Evolutionary conservation across 2,888 invertebrate species (phyloP), one percentile per base, ranked within the genome.

Genomic region (Microdon myrmicae): DNA sequence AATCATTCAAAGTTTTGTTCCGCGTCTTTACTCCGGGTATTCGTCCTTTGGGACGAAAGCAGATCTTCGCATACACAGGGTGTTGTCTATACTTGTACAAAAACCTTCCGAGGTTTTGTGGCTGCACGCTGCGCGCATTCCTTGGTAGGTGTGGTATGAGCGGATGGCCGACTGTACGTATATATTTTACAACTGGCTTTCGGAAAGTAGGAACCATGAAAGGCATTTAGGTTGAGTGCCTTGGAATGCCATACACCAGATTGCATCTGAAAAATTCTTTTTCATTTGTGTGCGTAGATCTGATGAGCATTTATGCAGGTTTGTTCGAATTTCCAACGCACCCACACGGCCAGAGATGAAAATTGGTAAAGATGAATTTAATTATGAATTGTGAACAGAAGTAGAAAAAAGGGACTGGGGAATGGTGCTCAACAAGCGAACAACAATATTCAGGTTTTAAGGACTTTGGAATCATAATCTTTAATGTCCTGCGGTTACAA

Each of bases 171-270:
- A 13, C 38, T 7, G 35, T 31, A 10, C 41, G 19, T 29, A 8
- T 31, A 53, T 54, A 54, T 26, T 34, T 12, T 32, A 19, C 26
- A 22, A 28, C 39, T 29, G 41, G 31, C 35, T 17, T 10, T 10
- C 26, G 51, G 28, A 47, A 55, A 64, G 58, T 58, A 64, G 64
- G 64, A 64, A 64, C 58, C 64, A 53, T 53, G 43, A 64, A 58
- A 64, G 51, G 51, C 64, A 64, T 64, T 64, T 51, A 58, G 58
- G 64, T 64, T 64, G 64, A 64, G 64, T 51, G 58, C 64, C 53
- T 64, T 64, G 64, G 64, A 64, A 64, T 64, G 58, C 64, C 51
- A 58, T 58, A 58, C 58, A 43, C 32, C 28, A 64, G 64, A 58
- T 64, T 64, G 64, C 64, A 64, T 64, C 64, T 58, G 58, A 64